phyloP scores from a whole-genome alignment of 1,140 invertebrate genomes.

The Rhyzopertha dominica region DNA sequence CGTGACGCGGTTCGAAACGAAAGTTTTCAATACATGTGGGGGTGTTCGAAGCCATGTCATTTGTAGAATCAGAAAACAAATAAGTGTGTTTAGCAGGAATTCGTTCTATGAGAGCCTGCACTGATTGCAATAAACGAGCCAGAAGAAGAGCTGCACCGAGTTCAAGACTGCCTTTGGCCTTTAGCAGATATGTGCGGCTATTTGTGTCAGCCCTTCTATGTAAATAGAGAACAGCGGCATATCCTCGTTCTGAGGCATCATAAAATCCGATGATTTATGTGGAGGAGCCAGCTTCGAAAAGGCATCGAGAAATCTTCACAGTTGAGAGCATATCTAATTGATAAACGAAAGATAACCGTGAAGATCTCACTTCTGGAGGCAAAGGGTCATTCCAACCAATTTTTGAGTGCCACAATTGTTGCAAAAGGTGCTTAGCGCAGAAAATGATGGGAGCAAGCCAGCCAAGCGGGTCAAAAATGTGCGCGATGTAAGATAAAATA shows the following conservation, averaged over 20 bases:
- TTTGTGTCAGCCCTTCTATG: neutral
- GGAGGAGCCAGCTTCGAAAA: no score
- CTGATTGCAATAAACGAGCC: neutral
- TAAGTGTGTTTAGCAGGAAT: neutral
- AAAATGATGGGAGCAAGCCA: no score
- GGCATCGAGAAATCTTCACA: no score
- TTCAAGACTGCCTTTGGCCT: neutral
- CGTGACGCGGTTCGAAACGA: neutral
- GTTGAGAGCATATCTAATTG: no score
- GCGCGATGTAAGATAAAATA: no score
- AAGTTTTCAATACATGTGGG: neutral
- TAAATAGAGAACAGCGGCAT: conserved; percentile 1
- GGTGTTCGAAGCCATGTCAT: neutral
- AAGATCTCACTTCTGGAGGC: no score
- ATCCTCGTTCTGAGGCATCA: neutral
- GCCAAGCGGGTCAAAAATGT: no score
- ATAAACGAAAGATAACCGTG: no score
- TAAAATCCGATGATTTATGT: neutral
- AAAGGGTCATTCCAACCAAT: no score
- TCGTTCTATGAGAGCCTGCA: no score
- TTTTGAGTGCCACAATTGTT: no score
- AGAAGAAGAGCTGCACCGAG: neutral
- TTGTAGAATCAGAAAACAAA: neutral
- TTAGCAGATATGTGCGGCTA: neutral
- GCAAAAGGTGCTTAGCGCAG: no score